A percentile compares a stretch with the other conserved stretches of the same genome.
Conservation (phyloP, 2,113 vertebrate genomes). For the Clarias magur region DNA sequence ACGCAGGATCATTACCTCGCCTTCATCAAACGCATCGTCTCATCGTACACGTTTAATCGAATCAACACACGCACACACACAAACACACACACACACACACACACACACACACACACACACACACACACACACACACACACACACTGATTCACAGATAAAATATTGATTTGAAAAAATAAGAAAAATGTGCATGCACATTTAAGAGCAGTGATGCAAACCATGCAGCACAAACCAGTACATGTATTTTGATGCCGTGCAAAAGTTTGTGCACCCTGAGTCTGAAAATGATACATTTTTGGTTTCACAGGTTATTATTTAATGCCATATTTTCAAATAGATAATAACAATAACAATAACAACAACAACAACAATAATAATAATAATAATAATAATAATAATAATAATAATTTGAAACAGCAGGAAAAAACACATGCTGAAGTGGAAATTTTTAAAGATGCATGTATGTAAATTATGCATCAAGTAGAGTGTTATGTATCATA, state of each 20-base stretch:
- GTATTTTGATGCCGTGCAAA: constrained; percentile 20
- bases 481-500: neutral
- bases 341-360: neutral
- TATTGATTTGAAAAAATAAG: neutral
- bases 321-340: neutral
- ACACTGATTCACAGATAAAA: neutral
- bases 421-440: neutral
- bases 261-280: neutral
- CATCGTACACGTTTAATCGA: neutral
- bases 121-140: neutral
- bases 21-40: neutral
- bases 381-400: neutral
- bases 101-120: neutral
- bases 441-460: neutral
- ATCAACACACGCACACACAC: neutral
- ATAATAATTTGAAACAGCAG: neutral
- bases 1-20: constrained; percentile 34
- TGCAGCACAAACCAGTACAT: constrained; percentile 9
- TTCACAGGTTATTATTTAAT: neutral
- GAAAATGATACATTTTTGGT: neutral
- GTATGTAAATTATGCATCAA: no score
- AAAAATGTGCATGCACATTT: neutral
- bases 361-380: neutral
- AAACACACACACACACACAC: neutral
- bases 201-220: constrained; percentile 11